A percentile compares a stretch with the other conserved stretches of the same genome.
Conservation (phyloP, 2,888 invertebrate species). For the Keiferia lycopersicella region DNA sequence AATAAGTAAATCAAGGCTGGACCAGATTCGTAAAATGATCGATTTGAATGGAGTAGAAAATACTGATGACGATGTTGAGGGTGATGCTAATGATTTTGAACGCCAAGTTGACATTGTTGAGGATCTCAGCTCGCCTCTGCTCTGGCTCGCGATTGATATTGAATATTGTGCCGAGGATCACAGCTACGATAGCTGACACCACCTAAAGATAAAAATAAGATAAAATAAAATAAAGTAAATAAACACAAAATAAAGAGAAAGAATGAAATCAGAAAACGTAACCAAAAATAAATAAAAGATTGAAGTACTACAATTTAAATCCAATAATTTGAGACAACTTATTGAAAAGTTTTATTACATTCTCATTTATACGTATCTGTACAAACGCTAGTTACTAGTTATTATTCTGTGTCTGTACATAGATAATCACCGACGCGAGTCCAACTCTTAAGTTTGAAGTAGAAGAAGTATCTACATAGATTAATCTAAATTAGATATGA, state of each 20-base stretch:
- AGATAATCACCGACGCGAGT: no score
- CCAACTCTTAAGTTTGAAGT: no score
- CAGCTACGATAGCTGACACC: slow-evolving; percentile 81
- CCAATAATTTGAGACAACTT: no score
- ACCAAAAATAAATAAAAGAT: no score
- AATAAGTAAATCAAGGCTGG: not conserved
- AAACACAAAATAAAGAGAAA: slow-evolving; percentile 4
- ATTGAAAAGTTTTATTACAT: no score
- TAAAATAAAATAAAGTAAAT: slow-evolving; percentile 39
- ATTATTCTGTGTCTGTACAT: no score
- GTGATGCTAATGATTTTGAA: slow-evolving; percentile 82
- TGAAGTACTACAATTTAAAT: no score
- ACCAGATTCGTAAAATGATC: slow-evolving; percentile 41
- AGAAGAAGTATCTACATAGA: no score
- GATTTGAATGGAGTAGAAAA: slow-evolving; percentile 80
- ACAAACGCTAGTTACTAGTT: no score
- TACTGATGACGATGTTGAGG: slow-evolving; percentile 82
- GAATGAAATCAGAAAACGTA: not conserved
- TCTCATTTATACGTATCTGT: no score
- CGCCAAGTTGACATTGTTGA: slow-evolving; percentile 82
- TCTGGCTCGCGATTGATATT: slow-evolving; percentile 83
- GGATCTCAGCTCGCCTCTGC: slow-evolving; percentile 79
- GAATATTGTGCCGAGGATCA: slow-evolving; percentile 80
- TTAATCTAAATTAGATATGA: no score
- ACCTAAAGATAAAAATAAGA: slow-evolving; percentile 67